Evolutionary conservation across 2,888 invertebrate species (phyloP).

Genomic region (Tipula unca): DNA sequence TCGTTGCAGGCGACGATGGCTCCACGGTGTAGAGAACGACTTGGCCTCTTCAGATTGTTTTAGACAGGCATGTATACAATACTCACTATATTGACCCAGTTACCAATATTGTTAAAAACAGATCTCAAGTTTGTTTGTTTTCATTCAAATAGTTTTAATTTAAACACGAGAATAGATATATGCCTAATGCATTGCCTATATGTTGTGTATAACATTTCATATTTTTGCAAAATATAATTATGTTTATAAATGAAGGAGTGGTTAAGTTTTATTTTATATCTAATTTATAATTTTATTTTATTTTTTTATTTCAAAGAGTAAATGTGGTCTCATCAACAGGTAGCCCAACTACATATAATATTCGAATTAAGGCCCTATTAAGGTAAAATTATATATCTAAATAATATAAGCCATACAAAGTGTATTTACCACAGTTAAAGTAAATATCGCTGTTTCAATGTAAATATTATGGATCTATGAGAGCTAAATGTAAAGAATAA

Average conservation of each 20-base stretch:
- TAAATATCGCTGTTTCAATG: constrained; percentile 60
- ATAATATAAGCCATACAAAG: constrained; percentile 64
- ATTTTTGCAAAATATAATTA: background rate
- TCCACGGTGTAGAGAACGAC: too few relatives aligned
- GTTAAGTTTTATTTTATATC: background rate
- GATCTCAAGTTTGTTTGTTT: background rate
- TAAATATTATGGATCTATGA: constrained; percentile 83
- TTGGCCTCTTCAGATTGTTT: too few relatives aligned
- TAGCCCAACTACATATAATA: background rate
- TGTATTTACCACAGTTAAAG: constrained; percentile 69
- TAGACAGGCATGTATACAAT: background rate
- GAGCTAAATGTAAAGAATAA: too few relatives aligned
- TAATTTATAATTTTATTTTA: background rate
- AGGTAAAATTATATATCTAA: constrained; percentile 59
- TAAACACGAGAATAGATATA: background rate
- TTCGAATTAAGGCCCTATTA: constrained; percentile 25
- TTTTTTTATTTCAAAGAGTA: constrained; percentile 15
- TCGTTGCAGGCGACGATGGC: too few relatives aligned
- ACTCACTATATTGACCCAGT: background rate
- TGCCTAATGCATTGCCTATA: background rate
- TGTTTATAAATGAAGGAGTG: background rate
- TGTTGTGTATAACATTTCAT: background rate
- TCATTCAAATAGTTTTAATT: background rate
- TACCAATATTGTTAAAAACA: background rate
- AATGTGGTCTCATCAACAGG: background rate